A percentile compares a stretch with the other conserved stretches of the same genome.
Evolutionary conservation across 2,888 invertebrate genomes (phyloP).

Genomic region (Drosophila kokeensis): DNA sequence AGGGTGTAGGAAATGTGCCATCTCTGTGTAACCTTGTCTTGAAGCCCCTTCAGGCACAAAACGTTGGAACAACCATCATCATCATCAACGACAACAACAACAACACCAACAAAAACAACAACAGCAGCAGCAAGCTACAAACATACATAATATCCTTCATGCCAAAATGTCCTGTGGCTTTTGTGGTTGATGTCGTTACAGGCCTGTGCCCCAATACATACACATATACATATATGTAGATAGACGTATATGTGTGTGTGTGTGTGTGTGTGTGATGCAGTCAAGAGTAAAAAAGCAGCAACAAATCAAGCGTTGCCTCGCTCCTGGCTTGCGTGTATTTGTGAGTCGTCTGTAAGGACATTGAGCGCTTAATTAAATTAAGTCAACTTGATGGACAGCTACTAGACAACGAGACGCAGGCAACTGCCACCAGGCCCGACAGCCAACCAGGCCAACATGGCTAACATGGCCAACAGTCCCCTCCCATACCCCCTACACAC

Average conservation of each 20-base stretch:
- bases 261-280: conserved; percentile 58
- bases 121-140: conserved; percentile 20
- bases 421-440: conserved; percentile 32
- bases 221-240: conserved; percentile 13
- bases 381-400: conserved; percentile 78
- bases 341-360: conserved; percentile 67
- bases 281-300: conserved; percentile 77
- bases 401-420: conserved; percentile 68
- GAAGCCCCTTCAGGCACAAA: conserved; percentile 52
- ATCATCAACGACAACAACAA: conserved; percentile 16
- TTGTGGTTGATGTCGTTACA: conserved; percentile 67
- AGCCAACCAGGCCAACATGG: conserved; percentile 4
- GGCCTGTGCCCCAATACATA: conserved; percentile 50
- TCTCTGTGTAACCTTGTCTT: conserved; percentile 71
- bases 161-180: conserved; percentile 76
- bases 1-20: conserved; percentile 60
- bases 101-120: conserved; percentile 16
- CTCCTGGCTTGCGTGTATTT: conserved; percentile 31
- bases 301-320: conserved; percentile 74
- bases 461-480: not conserved
- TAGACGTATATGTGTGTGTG: conserved; percentile 12
- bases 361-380: conserved; percentile 81
- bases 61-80: conserved; percentile 40
- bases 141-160: conserved; percentile 73
- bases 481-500: not conserved